Conservation (phyloP, 92 coral and sea anemone genomes). For the Porites divaricata region DNA sequence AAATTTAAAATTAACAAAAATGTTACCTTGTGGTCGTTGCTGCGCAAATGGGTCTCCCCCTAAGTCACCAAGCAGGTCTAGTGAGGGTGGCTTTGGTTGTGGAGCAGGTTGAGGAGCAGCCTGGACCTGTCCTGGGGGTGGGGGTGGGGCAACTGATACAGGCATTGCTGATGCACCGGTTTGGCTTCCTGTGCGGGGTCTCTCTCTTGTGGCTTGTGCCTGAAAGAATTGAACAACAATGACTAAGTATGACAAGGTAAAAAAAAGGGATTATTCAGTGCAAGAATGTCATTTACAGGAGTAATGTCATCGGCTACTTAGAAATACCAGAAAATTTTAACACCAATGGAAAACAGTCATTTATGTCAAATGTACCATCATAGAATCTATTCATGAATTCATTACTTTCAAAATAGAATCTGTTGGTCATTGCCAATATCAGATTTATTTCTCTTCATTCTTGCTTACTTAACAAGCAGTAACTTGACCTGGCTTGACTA, state of each 20-base stretch:
- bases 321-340: no score
- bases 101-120: conserved; percentile 73
- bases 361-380: no score
- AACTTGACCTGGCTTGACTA: no score
- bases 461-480: no score
- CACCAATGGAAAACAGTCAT: no score
- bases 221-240: background rate
- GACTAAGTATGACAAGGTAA: background rate
- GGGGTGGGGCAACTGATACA: conserved; percentile 46
- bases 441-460: no score
- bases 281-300: background rate
- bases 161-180: conserved; percentile 57
- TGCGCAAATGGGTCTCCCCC: conserved; percentile 99
- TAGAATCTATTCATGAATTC: no score
- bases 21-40: conserved; percentile 46
- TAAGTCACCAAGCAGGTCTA: conserved; percentile 90
- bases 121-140: conserved; percentile 47
- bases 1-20: background rate
- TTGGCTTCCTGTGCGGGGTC: conserved; percentile 89
- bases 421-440: no score
- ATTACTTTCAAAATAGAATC: no score
- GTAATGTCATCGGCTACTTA: no score
- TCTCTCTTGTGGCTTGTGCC: conserved; percentile 77
- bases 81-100: conserved; percentile 66
- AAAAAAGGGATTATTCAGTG: background rate